Evolutionary conservation across 2,113 vertebrate genomes (phyloP), one percentile per base, ranked within the genome.

Genomic region (Trichomycterus rosablanca): DNA sequence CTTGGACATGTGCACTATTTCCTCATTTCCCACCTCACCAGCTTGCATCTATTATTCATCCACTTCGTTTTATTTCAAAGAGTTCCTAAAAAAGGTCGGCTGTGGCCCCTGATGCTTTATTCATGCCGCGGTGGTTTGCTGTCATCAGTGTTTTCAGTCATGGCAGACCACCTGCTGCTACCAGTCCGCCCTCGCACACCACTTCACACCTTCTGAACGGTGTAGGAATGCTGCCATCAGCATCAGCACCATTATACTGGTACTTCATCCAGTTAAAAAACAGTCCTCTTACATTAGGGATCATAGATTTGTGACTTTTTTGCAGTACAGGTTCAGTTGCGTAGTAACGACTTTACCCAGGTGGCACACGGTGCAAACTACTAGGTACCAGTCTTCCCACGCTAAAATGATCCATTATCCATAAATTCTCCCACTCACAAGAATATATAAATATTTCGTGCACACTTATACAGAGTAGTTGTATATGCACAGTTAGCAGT

Each of bases 11-110:
- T 39, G 39, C 26, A 46, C 59, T 37, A 10, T 53, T 39, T 59
- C 22, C 58, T 56, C 56, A 42, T 30, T 35, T 44, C 37, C 61
- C 26, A 50, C 10, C 22, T 50, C 22, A 45, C 57, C 4, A 48
- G 50, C 28, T 39, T 44, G 14, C 57, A 71, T 76, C 44, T 57
- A 74, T 71, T 76, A 74, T 76, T 69, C 37, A 73, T 66, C 53
- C 8, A 18, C 40, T 44, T 51, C 35, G 4, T 59, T 71, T 61
- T 66, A 40, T 71, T 68, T 68, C 61, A 68, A 62, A 63, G 34
- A 56, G 49, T 45, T 48, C 37, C 39, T 59, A 60, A 59, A 70
- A 65, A 69, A 54, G 71, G 35, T 20, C 6, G 11, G 30, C 44
- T 8, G 23, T 24, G 22, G 7, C 45, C 23, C 32, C 26, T 65